These are phyloP conservation scores for Aphaenogaster rudis DNA, from an alignment of 1,140 invertebrate species.

Conservation along the genomic window DNA sequence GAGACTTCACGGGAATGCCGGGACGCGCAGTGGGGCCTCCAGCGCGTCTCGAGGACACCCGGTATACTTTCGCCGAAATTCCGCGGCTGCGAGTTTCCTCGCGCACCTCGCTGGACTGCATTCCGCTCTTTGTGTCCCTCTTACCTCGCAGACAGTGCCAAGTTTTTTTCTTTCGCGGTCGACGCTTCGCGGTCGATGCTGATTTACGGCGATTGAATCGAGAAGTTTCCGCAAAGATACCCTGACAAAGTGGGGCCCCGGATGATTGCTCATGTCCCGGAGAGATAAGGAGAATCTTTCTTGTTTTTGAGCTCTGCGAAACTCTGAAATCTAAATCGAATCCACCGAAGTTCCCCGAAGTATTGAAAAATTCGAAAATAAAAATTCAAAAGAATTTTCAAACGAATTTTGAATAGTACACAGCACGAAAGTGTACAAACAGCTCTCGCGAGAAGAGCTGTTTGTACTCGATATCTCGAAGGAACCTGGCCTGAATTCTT, in stretches of 20 bases:
- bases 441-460: not conserved
- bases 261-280: not conserved
- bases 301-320: not conserved
- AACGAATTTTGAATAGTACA: not conserved
- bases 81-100: conserved; percentile 74
- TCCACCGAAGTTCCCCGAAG: not conserved
- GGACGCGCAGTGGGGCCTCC: not conserved
- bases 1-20: not conserved
- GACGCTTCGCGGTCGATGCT: conserved; percentile 36
- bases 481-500: conserved; percentile 55
- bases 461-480: not conserved
- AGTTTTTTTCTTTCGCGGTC: conserved; percentile 60
- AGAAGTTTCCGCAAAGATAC: conserved; percentile 27
- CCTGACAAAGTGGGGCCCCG: not conserved
- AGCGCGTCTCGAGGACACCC: conserved; percentile 74
- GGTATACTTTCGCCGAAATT: conserved; percentile 80
- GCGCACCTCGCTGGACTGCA: conserved; percentile 76
- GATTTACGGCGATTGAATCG: conserved; percentile 53
- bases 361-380: not conserved
- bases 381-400: too few relatives aligned
- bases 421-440: not conserved
- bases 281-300: not conserved
- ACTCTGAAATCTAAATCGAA: not conserved
- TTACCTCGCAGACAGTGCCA: conserved; percentile 63
- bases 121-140: conserved; percentile 80